Evolutionary conservation across 2,888 invertebrate species (phyloP).

Genomic region (Hermaeophaga mercurialis): DNA sequence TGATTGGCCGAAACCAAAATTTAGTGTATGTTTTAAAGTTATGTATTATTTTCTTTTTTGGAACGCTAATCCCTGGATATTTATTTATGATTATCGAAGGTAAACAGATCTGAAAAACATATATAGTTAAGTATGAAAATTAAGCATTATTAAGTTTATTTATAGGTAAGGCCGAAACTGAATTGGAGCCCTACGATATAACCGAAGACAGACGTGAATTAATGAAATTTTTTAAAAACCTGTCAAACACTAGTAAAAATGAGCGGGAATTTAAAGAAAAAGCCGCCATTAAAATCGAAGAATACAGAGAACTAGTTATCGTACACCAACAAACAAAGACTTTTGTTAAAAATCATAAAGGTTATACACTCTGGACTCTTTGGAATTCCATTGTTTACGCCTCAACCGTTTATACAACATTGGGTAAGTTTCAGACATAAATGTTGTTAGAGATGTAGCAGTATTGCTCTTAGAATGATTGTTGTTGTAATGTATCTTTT

Average conservation of each 20-base stretch:
- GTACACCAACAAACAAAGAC: background rate
- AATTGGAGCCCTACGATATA: background rate
- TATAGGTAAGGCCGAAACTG: background rate
- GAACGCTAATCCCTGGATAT: background rate
- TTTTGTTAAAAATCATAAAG: background rate
- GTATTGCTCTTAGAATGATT: no score
- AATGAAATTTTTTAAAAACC: background rate
- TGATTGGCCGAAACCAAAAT: background rate
- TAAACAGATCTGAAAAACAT: background rate
- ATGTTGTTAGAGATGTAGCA: no score
- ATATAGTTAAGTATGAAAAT: background rate
- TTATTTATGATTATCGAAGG: slow-evolving; percentile 6
- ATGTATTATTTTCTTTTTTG: slow-evolving; percentile 1
- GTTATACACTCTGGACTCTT: background rate
- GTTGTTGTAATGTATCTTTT: no score
- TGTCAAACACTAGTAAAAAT: background rate
- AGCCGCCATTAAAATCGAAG: background rate
- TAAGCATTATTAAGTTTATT: background rate
- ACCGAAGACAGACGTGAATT: background rate
- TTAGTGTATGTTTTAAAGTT: slow-evolving; percentile 1
- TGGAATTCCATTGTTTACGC: slow-evolving; percentile 5
- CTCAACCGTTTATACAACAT: background rate
- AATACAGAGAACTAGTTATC: background rate
- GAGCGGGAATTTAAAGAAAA: background rate
- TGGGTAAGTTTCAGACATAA: no score